phyloP scores from a whole-genome alignment of 2,797 vertebrate species.

The Channallabes apus region DNA sequence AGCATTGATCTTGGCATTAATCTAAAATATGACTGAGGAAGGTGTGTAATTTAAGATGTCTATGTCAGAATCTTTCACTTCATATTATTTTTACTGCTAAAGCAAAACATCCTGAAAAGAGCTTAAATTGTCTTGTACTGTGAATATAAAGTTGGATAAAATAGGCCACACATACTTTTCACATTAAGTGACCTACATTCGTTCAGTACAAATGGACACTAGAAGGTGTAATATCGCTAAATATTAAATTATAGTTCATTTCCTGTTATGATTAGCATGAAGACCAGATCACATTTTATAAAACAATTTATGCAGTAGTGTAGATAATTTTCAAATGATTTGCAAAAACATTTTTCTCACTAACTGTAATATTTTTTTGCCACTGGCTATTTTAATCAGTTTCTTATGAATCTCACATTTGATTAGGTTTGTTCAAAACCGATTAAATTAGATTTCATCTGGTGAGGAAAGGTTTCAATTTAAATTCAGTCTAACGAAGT shows the following conservation, averaged over 20 bases:
- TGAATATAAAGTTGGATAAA: too few species aligned
- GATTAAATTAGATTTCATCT: slow-evolving; percentile 25
- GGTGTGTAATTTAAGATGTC: neutral
- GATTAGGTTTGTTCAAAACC: slow-evolving; percentile 16
- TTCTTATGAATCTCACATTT: neutral
- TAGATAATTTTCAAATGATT: neutral
- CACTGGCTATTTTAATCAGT: neutral
- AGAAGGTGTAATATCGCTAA: neutral
- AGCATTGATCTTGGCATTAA: neutral
- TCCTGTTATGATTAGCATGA: neutral
- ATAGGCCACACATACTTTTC: neutral
- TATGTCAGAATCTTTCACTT: neutral
- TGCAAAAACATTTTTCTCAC: neutral
- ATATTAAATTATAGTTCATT: neutral
- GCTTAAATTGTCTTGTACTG: neutral
- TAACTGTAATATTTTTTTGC: neutral
- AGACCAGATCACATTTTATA: neutral
- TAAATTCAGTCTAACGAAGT: neutral
- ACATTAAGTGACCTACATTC: neutral
- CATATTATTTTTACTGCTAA: neutral
- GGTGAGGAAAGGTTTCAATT: slow-evolving; percentile 11
- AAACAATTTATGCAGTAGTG: neutral
- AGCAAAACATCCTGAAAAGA: slow-evolving; percentile 15
- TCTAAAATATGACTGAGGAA: neutral
- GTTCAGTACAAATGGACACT: neutral